Evolutionary conservation across 2,888 invertebrate genomes (phyloP).

Genomic region (Idaea straminata): DNA sequence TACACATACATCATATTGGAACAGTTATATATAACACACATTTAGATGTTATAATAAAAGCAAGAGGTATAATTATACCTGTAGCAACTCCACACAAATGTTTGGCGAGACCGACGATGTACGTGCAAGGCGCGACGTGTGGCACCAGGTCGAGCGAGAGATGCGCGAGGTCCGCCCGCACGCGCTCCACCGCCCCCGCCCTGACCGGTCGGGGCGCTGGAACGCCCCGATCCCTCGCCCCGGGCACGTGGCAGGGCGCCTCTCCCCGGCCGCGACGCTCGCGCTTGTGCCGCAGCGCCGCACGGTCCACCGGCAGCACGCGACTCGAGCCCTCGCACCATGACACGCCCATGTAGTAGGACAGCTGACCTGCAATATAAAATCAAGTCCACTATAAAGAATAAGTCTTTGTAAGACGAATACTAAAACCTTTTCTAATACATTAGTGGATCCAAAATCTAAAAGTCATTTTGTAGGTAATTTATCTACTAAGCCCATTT

Average conservation of each 20-base stretch:
- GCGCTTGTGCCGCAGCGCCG: conserved; percentile 90
- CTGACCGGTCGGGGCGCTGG: not conserved
- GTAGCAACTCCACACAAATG: conserved; percentile 95
- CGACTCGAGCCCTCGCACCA: conserved; percentile 73
- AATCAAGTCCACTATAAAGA: no score
- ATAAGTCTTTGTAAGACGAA: no score
- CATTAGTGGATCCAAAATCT: no score
- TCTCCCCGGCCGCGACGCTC: conserved; percentile 60
- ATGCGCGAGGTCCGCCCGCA: conserved; percentile 91
- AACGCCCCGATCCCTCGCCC: not conserved
- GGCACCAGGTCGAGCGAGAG: conserved; percentile 80
- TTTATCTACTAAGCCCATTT: no score
- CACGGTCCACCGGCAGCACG: conserved; percentile 88
- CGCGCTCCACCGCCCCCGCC: conserved; percentile 52
- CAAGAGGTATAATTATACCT: conserved; percentile 66
- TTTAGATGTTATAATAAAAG: not conserved
- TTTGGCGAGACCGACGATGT: conserved; percentile 90
- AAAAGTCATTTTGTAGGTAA: no score
- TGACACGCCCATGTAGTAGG: conserved; percentile 86
- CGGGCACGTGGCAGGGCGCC: conserved; percentile 29
- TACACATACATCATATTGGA: conserved; percentile 32
- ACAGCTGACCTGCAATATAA: conserved; percentile 82
- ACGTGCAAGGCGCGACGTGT: conserved; percentile 15
- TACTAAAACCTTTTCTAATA: no score
- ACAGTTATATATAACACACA: not conserved